Evolutionary conservation across 2,113 vertebrate genomes (phyloP).

Genomic region (Leptosomus discolor): DNA sequence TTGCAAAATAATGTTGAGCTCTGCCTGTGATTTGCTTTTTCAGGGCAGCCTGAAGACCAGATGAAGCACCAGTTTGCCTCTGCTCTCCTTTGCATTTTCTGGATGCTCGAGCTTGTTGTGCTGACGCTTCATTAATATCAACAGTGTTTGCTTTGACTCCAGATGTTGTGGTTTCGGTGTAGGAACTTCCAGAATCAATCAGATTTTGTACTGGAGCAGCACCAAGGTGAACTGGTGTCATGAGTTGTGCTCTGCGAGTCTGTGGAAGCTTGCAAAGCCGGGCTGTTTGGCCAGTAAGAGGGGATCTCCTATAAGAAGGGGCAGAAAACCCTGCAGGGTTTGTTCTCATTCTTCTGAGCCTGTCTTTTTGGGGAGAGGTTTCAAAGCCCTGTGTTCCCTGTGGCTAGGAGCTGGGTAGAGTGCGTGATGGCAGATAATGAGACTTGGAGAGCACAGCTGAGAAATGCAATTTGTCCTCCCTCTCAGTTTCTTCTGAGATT

Average conservation of each 20-base stretch:
- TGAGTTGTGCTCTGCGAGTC: neutral
- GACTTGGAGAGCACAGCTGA: neutral
- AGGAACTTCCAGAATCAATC: neutral
- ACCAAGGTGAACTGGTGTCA: neutral
- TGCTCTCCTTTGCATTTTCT: neutral
- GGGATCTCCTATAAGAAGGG: neutral
- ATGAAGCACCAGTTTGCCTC: neutral
- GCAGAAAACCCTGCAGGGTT: neutral
- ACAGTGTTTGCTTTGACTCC: too few relatives aligned
- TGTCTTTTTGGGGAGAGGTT: neutral
- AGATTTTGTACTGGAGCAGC: neutral
- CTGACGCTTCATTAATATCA: too few relatives aligned
- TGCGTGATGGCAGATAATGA: neutral
- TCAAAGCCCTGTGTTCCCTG: neutral
- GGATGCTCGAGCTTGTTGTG: too few relatives aligned
- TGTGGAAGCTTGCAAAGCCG: neutral
- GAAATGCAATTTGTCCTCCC: neutral
- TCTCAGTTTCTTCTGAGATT: neutral
- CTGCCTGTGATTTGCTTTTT: neutral
- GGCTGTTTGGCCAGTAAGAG: neutral
- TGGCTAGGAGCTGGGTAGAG: neutral
- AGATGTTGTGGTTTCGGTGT: too few relatives aligned
- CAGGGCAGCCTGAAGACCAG: neutral
- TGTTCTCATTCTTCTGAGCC: neutral
- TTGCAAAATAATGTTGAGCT: neutral